Conservation (phyloP, 2,888 invertebrate genomes). For the Embidobia sp. region DNA sequence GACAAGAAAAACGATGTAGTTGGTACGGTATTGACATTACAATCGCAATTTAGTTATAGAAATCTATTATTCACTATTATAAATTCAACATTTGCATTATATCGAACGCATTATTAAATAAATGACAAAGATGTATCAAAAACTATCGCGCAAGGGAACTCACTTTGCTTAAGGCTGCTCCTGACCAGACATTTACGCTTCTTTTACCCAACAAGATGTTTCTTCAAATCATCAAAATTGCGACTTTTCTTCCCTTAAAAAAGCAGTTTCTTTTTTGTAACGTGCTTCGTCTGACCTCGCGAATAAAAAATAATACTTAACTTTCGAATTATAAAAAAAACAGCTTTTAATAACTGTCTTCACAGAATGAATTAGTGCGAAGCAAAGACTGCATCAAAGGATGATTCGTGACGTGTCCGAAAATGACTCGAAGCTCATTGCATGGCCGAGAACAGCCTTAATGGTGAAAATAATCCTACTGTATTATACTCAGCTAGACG, state of each 20-base stretch:
- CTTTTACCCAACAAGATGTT: too few relatives aligned
- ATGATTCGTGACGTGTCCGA: background rate
- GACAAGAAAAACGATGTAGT: conserved; percentile 46
- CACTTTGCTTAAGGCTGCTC: conserved; percentile 38
- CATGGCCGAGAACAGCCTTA: conserved; percentile 39
- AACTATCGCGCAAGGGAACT: conserved; percentile 39
- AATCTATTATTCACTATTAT: conserved; percentile 41
- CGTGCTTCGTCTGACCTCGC: too few relatives aligned
- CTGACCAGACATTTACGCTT: conserved; percentile 11
- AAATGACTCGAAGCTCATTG: too few relatives aligned
- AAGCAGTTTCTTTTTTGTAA: too few relatives aligned
- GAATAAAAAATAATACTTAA: too few relatives aligned
- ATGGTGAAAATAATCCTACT: conserved; percentile 42
- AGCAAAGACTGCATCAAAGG: too few relatives aligned
- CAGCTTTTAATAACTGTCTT: too few relatives aligned
- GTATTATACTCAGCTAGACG: conserved; percentile 31
- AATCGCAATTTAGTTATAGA: conserved; percentile 54
- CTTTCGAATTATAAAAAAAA: too few relatives aligned
- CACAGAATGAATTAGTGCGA: too few relatives aligned
- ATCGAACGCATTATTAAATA: conserved; percentile 53
- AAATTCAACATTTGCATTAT: conserved; percentile 47
- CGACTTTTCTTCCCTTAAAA: background rate
- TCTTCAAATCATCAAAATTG: background rate
- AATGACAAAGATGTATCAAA: conserved; percentile 43
- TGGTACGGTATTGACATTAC: conserved; percentile 45